Conservation (phyloP, 2,797 vertebrate genomes). For the Orestias chungarensis region DNA sequence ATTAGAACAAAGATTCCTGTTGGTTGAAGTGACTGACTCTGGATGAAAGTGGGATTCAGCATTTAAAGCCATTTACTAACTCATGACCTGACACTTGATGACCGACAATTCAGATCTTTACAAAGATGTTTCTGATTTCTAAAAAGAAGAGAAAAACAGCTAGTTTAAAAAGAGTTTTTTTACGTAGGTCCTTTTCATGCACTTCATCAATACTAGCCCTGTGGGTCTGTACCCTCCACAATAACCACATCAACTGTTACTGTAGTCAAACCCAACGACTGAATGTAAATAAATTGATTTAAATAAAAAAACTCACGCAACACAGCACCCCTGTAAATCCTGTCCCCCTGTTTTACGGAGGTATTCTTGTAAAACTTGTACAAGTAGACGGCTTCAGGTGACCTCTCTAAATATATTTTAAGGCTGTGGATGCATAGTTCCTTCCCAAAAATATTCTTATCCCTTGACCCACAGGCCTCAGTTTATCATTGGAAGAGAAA, state of each 20-base stretch:
- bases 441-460: background rate
- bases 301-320: background rate
- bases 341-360: background rate
- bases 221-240: background rate
- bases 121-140: background rate
- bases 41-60: background rate
- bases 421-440: background rate
- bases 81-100: background rate
- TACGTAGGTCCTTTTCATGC: too few relatives aligned
- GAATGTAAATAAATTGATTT: background rate
- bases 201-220: too few relatives aligned
- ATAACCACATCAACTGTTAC: background rate
- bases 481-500: background rate
- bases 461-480: background rate
- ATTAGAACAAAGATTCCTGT: background rate
- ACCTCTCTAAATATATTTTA: background rate
- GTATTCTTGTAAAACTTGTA: too few relatives aligned
- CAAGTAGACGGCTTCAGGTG: slow-evolving; percentile 22
- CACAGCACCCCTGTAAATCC: background rate
- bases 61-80: too few relatives aligned
- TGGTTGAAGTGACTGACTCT: background rate
- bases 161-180: too few relatives aligned
- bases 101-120: background rate
- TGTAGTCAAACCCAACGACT: background rate
- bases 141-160: too few relatives aligned